Conservation (phyloP, 1,140 invertebrate genomes). For the Psilanteris sp. region DNA sequence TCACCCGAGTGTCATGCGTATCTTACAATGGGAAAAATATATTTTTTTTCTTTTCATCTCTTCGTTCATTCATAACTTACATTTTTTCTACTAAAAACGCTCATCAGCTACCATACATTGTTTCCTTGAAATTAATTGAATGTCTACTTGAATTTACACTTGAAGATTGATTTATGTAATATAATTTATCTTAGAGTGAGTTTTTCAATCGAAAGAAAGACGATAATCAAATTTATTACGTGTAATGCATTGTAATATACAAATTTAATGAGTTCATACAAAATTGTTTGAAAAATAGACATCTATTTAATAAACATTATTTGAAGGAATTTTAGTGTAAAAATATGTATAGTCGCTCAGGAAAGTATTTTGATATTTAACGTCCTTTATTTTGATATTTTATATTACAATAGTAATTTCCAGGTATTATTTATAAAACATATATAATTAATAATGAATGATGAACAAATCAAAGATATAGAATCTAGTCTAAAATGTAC, state of each 20-base stretch:
- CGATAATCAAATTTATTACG: too few species aligned
- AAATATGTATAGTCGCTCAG: conserved; percentile 25
- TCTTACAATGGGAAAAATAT: conserved; percentile 62
- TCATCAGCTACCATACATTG: conserved; percentile 24
- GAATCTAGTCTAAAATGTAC: too few species aligned
- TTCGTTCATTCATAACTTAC: conserved; percentile 29
- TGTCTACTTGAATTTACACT: conserved; percentile 28
- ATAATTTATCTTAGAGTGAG: too few species aligned
- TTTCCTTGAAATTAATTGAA: conserved; percentile 46
- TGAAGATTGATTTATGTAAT: conserved; percentile 5
- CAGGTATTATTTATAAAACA: too few species aligned
- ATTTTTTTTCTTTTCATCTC: conserved; percentile 41
- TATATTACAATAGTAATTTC: conserved; percentile 3
- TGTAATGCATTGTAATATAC: too few species aligned
- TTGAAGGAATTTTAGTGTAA: conserved; percentile 7
- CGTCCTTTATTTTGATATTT: conserved; percentile 16
- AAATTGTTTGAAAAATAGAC: conserved; percentile 19
- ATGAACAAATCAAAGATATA: too few species aligned
- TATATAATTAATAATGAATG: too few species aligned
- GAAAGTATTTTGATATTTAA: conserved; percentile 9
- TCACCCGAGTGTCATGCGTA: conserved; percentile 54
- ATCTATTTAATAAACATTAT: conserved; percentile 15
- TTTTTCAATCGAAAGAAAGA: too few species aligned
- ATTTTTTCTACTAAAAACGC: conserved; percentile 37
- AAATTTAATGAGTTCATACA: neutral